Conservation (phyloP, 2,113 vertebrate genomes). For the Helogale parvula region DNA sequence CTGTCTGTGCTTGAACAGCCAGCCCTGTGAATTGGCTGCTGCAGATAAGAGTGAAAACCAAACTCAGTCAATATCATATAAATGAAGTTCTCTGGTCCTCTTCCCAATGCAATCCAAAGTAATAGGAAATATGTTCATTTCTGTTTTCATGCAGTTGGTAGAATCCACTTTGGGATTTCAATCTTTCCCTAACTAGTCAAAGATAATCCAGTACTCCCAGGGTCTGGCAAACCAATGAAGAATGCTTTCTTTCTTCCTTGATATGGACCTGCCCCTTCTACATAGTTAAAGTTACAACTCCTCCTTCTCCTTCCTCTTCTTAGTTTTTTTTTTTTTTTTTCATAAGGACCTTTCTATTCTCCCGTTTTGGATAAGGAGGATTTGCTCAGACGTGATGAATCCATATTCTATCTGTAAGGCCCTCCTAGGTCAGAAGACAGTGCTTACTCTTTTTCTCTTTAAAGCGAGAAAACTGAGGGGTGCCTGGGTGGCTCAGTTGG, state of each 20-base stretch:
- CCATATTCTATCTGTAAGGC: not conserved
- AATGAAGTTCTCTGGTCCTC: not conserved
- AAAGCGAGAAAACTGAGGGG: not conserved
- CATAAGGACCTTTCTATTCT: not conserved
- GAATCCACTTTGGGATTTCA: not conserved
- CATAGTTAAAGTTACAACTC: not conserved
- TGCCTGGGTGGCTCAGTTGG: too few species aligned
- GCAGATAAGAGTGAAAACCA: not conserved
- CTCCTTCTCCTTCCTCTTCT: too few species aligned
- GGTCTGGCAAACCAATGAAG: not conserved
- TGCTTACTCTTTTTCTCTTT: not conserved
- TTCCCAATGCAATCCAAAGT: not conserved
- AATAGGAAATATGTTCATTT: not conserved
- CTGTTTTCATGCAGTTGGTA: not conserved
- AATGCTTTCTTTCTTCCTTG: not conserved
- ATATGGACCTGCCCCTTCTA: not conserved
- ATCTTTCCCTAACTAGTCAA: not conserved
- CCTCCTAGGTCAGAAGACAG: not conserved
- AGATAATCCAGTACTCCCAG: not conserved
- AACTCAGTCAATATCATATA: not conserved
- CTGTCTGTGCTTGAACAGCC: not conserved
- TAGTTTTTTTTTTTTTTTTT: too few species aligned
- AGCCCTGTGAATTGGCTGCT: not conserved
- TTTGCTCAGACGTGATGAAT: not conserved
- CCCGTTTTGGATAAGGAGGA: not conserved